A percentile compares a stretch with the other conserved stretches of the same genome.
These are phyloP conservation scores for Pomatorhinus ruficollis DNA, from an alignment of 2,113 vertebrate genomes.

Conservation along the genomic window DNA sequence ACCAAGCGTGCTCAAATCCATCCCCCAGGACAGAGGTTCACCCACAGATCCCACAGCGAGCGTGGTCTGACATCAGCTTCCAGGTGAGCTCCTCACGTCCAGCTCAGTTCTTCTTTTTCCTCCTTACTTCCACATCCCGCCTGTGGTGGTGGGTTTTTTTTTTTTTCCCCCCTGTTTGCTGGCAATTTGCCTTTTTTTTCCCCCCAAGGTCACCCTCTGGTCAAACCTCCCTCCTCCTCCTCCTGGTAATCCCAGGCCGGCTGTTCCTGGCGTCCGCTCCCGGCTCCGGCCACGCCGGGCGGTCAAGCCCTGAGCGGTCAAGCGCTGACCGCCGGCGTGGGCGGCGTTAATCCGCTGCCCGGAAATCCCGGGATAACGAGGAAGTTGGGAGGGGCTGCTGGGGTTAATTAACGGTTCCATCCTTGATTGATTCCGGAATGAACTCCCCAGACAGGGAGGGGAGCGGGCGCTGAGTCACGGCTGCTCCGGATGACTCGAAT, in stretches of 20 bases:
- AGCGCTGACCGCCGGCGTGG: not conserved
- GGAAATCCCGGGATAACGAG: not conserved
- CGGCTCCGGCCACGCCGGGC: not conserved
- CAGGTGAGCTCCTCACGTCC: not conserved
- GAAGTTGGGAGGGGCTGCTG: not conserved
- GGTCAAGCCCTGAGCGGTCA: not conserved
- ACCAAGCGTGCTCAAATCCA: not conserved
- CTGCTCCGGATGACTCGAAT: not conserved
- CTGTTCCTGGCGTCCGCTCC: not conserved
- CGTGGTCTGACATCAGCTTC: accelerated
- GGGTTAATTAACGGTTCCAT: not conserved
- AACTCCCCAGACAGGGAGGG: not conserved
- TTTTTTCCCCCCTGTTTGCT: not conserved
- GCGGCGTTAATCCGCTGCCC: not conserved
- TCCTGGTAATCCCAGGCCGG: not conserved
- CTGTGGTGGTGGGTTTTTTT: not conserved
- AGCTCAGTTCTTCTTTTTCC: not conserved
- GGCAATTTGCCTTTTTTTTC: not conserved
- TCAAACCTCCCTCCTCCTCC: not conserved
- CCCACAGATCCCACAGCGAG: accelerated
- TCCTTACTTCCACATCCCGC: too few relatives aligned
- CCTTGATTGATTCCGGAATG: not conserved
- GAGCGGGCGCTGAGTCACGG: not conserved
- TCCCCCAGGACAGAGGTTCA: not conserved
- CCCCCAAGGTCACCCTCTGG: not conserved